Percentiles rank a stretch among this genome's conserved stretches.
phyloP scores from a whole-genome alignment of 2,113 vertebrate genomes.

The Cygnus atratus region DNA sequence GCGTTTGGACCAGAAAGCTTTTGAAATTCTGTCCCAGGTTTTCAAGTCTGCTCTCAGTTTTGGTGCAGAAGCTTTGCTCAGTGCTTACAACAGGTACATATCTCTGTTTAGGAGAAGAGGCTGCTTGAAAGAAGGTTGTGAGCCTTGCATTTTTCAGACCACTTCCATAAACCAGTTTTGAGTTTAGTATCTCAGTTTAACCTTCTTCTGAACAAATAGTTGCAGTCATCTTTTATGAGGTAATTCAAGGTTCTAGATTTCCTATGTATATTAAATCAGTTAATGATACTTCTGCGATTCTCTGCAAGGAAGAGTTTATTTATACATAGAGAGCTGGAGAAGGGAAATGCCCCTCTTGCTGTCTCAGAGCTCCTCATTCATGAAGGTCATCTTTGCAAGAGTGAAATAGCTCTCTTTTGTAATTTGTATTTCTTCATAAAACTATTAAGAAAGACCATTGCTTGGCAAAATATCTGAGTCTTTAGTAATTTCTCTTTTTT shows the following conservation, averaged over 20 bases:
- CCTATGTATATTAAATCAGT: not conserved
- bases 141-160: not conserved
- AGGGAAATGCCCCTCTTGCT: not conserved
- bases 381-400: not conserved
- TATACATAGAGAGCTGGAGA: not conserved
- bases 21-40: not conserved
- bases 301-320: not conserved
- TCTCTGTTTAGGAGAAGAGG: not conserved
- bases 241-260: not conserved
- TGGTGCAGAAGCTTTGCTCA: not conserved
- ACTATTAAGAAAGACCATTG: not conserved
- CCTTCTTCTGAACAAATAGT: not conserved
- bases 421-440: not conserved
- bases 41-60: not conserved
- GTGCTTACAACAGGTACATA: not conserved
- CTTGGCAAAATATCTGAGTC: not conserved
- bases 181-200: not conserved
- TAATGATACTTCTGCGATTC: not conserved
- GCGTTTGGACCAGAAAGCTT: not conserved
- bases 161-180: not conserved
- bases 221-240: not conserved
- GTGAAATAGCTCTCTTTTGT: not conserved
- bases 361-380: not conserved
- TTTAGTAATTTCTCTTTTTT: not conserved
- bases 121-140: not conserved